Base-by-base conservation (phyloP, 2,888 invertebrate genomes). In the Eilema depressum region DNA sequence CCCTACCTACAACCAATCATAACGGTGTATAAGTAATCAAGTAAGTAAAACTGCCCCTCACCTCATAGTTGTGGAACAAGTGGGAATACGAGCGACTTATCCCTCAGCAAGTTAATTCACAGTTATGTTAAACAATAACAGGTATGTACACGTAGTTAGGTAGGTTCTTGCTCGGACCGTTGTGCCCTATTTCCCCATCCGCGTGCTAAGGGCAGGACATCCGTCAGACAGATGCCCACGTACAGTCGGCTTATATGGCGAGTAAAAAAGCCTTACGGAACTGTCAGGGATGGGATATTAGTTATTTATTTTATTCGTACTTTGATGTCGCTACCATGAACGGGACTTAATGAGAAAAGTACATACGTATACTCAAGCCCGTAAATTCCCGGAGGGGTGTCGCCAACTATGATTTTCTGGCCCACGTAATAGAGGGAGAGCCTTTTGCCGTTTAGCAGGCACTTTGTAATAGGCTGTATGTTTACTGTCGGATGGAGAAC, bases 171-270 rank as follows among this genome's bases (percentile, higher is more conserved):
- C 59, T 47, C 66, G 71, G 73, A 87, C 86, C 89, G 87, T 87
- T 89, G 89, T 79, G 89, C 63, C 89, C 91, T 80, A 88, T 88
- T 89, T 89, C 86, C 83, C 85, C 85, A 83, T 85, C 88, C 83
- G 88, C 81, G 83, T 82, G 73, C 89, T 88, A 89, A 89, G 91
- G 89, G 78, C 77, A 86, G 87, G 90, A 90, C 86, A 89, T 89
- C 89, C 91, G 90, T 79, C 85, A 74, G 67, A 66, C 75, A 72
- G 71, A 76, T 78, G 71, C 73, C 41, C 66, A 65, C 69, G 75
- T 70, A 74, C 68, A 25, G 26, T 59, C 63, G 41, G 33, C 69
- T 60, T 68, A 66, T 69, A 70, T 68, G 66, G 71, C 37, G 41
- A 11, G 41, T n/a, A n/a, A 70, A 67, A 71, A 62, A 66, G 23